Evolutionary conservation across 92 coral and sea anemone genomes (phyloP), one percentile per base, ranked within the genome.

Genomic region (Chrysogorgia sp.): DNA sequence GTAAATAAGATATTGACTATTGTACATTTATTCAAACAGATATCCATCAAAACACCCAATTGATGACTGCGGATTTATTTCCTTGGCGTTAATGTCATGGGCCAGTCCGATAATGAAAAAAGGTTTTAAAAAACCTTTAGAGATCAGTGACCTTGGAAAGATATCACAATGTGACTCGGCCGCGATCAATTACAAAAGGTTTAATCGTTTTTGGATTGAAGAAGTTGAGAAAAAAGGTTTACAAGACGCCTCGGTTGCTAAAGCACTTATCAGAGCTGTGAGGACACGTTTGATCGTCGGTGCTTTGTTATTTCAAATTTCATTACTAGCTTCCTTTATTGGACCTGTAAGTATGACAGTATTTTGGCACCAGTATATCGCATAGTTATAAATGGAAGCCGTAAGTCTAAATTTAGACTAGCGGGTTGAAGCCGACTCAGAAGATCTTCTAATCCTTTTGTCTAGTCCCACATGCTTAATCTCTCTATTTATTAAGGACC

Each of bases 1-100:
- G 10, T 23, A 3, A 57, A 57, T 3, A 57, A 57, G 4, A 3
- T 52, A 5, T 52, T 17, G 17, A 7, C 20, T 6, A 6, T 5
- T 64, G 34, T 25, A 17, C 41, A 0, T 32, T 67, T 20, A 40
- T 25, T 7, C 8, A 24, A 29, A 32, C 68, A 92, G 97, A 67
- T 84, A 92, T 60, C 91, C 86, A 40, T 71, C 84, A 7, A 83
- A 80, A 40, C 91, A 93, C 10, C 85, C 78, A 0, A 82, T 90
- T 34, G 97, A 92, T 49, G 97, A 92, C 81, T 91, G 96, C n/a
- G 97, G 97, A 0, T 92, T 90, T 58, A 19, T 92, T 20, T 86
- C 96, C 20, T 62, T 92, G 61, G 88, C 90, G 96, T 81, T 90
- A 65, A 52, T 92, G 79, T 81, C 83, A 74, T 92, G 96, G 96